Evolutionary conservation across 2,113 vertebrate genomes (phyloP).

Genomic region (Scolopax mira): DNA sequence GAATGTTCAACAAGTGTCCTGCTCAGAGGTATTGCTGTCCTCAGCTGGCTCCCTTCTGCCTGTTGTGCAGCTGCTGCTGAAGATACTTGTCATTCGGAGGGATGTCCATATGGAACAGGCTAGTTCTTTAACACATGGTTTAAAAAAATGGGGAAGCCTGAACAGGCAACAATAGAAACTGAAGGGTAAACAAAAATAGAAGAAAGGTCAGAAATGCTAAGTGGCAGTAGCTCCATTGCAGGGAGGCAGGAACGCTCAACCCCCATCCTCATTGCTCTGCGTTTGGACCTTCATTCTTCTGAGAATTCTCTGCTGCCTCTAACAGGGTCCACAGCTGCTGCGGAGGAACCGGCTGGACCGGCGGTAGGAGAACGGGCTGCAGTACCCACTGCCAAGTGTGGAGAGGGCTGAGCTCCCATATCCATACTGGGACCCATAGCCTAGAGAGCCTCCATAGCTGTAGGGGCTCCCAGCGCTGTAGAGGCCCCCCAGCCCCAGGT

Average conservation of each 20-base stretch:
- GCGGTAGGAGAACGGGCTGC: background rate
- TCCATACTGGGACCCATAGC: background rate
- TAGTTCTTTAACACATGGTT: background rate
- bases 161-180: background rate
- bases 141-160: accelerated
- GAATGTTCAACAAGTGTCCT: background rate
- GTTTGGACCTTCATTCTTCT: background rate
- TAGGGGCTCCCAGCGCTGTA: accelerated
- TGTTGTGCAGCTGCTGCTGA: background rate
- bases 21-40: background rate
- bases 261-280: background rate
- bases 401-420: background rate
- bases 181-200: background rate
- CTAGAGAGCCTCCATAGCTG: background rate
- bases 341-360: background rate
- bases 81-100: background rate
- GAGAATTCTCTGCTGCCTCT: background rate
- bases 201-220: background rate
- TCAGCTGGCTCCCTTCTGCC: background rate
- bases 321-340: conserved; percentile 5
- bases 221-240: background rate
- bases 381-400: accelerated
- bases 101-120: background rate
- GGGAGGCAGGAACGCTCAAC: accelerated
- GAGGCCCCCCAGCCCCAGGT: background rate